These are phyloP conservation scores for Catharus fuscescens DNA, from an alignment of 2,113 vertebrate genomes.

Conservation along the genomic window DNA sequence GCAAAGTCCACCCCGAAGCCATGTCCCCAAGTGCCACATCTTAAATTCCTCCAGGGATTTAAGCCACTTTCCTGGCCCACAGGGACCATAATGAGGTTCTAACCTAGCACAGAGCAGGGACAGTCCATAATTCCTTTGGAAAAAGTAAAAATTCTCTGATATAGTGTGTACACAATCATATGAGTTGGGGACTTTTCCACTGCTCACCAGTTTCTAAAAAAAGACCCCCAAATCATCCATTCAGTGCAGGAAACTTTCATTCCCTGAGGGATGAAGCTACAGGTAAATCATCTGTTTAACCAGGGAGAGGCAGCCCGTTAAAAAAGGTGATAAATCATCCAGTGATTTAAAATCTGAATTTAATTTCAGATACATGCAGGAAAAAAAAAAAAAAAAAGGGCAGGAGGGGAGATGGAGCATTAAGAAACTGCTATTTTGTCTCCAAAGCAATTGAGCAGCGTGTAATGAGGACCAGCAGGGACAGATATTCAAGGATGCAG, in stretches of 20 bases:
- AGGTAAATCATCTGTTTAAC: not conserved
- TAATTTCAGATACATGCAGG: not conserved
- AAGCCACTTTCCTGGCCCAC: not conserved
- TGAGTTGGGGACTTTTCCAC: not conserved
- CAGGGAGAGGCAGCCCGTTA: not conserved
- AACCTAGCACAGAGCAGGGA: rapidly evolving
- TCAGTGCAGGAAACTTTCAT: not conserved
- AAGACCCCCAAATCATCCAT: not conserved
- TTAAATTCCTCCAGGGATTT: not conserved
- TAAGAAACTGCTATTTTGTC: not conserved
- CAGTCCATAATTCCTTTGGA: not conserved
- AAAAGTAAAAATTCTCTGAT: not conserved
- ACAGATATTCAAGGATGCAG: not conserved
- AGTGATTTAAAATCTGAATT: not conserved
- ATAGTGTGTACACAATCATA: rapidly evolving
- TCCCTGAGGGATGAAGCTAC: not conserved
- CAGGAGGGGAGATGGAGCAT: not conserved
- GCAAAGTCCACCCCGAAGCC: not conserved
- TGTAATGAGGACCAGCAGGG: not conserved
- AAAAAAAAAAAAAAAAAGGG: not conserved
- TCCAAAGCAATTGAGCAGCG: not conserved
- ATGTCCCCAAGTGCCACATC: rapidly evolving
- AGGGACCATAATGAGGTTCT: not conserved
- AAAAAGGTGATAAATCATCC: not conserved
- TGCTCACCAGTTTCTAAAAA: not conserved